Base-by-base conservation (phyloP, 2,113 vertebrate genomes). In the Rattus rattus region DNA sequence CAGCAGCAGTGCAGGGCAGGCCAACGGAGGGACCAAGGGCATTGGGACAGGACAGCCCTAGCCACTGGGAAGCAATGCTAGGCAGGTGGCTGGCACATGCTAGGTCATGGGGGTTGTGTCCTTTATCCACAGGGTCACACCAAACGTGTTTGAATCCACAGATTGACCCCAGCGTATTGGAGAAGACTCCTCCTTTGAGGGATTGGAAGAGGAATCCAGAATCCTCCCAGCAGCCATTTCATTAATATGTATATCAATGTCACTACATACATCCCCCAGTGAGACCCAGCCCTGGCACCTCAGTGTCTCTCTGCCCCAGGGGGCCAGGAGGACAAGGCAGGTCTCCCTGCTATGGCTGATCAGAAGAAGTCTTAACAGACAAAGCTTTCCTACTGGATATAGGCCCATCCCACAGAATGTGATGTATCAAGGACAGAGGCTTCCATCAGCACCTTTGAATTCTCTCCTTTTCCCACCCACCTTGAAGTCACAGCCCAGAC, bases 11-110 rank as follows among this genome's bases (percentile, higher is more conserved):
- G 0, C 26, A 54, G 76, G 70, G 43, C 92, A n/a, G 72, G 76
- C 83, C 89, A 91, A 87, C 36, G 2, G 0, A 85, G 88, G 94
- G 95, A 87, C 76, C 0, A 1, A 77, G 91, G 88, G 76, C 88
- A 83, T 43, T 2, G 0, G 76, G 81, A 94, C 95, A 88, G 88
- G 63, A 39, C 61, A n/a, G 33, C 70, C 76, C 75, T 0, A 80
- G 8, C 92, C 90, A 5, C 28, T 0, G 0, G 84, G 47, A 20
- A 85, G 6, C 59, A 43, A 69, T 20, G 1, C 84, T 28, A 4
- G 88, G 96, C 97, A 94, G 89, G 90, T 97, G 93, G 75, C 87
- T 1, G 2, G 90, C 83, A 93, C 49, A 84, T 69, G 73, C 75
- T 43, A 30, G 83, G 93, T 79, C 77, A 20, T 24, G 11, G 67